Evolutionary conservation across 2,797 vertebrate species (phyloP).

Genomic region (Apogon hyalosoma): DNA sequence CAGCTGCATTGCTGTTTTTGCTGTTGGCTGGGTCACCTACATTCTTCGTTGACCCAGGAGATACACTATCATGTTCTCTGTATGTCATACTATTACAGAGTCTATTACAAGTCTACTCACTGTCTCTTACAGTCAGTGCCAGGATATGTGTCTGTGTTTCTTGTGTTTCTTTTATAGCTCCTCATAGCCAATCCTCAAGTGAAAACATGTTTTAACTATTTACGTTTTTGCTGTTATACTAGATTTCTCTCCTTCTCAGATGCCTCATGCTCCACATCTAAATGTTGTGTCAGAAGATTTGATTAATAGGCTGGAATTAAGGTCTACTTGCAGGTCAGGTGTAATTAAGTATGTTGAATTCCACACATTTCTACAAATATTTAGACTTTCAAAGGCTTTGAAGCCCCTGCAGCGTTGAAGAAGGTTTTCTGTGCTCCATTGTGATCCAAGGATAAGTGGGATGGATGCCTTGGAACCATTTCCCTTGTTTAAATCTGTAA

Average conservation of each 20-base stretch:
- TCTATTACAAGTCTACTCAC: constrained; percentile 28
- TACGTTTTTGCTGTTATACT: not conserved
- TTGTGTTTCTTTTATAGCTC: constrained; percentile 13
- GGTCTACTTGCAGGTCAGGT: constrained; percentile 56
- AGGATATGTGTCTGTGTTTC: constrained; percentile 2
- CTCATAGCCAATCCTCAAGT: constrained; percentile 1
- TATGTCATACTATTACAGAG: constrained; percentile 30
- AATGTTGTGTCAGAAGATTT: constrained; percentile 54
- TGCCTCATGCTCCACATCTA: constrained; percentile 32
- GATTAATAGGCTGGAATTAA: constrained; percentile 62
- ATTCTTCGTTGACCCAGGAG: constrained; percentile 54
- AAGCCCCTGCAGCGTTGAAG: constrained; percentile 64
- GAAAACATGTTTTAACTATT: constrained; percentile 30
- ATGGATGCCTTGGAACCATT: constrained; percentile 70
- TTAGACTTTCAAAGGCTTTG: constrained; percentile 68
- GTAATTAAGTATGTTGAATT: constrained; percentile 74
- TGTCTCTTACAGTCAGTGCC: constrained; percentile 14
- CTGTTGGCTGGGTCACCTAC: constrained; percentile 50
- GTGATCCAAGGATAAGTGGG: constrained; percentile 65
- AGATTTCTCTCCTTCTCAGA: constrained; percentile 27
- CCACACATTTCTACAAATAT: constrained; percentile 71
- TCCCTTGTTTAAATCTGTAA: constrained; percentile 73
- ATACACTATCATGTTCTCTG: constrained; percentile 53
- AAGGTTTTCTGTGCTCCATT: constrained; percentile 59
- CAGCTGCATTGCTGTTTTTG: constrained; percentile 43